A percentile compares a stretch with the other conserved stretches of the same genome.
Conservation (phyloP, 2,113 vertebrate species). For the Varanus komodoensis region DNA sequence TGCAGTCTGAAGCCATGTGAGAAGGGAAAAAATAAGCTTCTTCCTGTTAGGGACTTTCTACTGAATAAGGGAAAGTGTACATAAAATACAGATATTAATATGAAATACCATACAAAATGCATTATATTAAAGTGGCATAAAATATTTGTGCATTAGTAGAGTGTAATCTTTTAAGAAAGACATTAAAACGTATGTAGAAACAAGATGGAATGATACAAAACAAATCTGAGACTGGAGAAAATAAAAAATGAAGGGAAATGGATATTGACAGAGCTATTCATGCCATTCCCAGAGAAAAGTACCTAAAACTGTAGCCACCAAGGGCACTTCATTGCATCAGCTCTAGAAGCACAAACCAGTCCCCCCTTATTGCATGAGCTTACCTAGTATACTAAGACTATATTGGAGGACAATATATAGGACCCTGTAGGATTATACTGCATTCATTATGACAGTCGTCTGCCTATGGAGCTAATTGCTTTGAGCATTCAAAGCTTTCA, state of each 20-base stretch:
- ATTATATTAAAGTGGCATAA: too few species aligned
- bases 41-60: background rate
- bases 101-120: too few species aligned
- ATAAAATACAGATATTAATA: background rate
- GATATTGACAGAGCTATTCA: background rate
- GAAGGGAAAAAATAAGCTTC: background rate
- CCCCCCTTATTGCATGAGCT: background rate
- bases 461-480: constrained; percentile 26
- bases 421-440: background rate
- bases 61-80: background rate
- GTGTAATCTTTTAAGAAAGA: too few species aligned
- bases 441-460: background rate
- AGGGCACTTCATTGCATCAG: background rate
- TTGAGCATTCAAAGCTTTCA: constrained; percentile 15
- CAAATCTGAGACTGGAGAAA: background rate
- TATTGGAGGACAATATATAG: background rate
- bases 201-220: too few species aligned
- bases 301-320: too few species aligned
- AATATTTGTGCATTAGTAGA: too few species aligned
- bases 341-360: background rate
- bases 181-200: too few species aligned
- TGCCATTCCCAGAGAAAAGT: background rate
- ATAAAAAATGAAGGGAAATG: background rate
- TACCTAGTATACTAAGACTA: background rate
- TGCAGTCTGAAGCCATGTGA: background rate